Evolutionary conservation across 2,797 vertebrate genomes (phyloP), one percentile per base, ranked within the genome.

Genomic region (Sparus aurata): DNA sequence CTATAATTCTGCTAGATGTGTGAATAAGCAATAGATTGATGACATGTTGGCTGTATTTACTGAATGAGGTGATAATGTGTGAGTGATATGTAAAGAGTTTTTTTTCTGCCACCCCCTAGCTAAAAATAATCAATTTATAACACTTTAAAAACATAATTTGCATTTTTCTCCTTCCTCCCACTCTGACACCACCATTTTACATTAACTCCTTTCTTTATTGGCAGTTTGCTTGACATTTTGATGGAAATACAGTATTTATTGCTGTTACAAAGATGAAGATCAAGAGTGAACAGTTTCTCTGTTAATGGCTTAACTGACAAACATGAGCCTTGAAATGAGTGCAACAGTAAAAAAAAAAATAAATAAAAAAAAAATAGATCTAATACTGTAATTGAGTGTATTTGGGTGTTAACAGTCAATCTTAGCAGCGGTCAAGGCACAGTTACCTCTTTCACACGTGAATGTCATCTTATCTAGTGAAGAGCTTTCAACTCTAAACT

Each of bases 381-480:
- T 13, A 34, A 55, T 43, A 45, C 8, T 12, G 60, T 30, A 73
- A 49, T 59, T 3, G 12, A 59, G 75, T 23, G 54, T 38, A 11
- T 62, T 25, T n/a, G 30, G 30, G 54, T 43, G 20, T 65, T 58
- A 62, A 22, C 67, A 45, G 63, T 13, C 0, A 0, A 17, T 69
- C 53, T 83, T 86, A 83, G 77, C 85, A 73, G 67, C 71, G 64
- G 34, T 3, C 20, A 43, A 67, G 25, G 52, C 68, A 43, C 69
- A 68, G 66, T 55, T 47, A 46, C 77, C 54, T 45, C 27, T 43
- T 64, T 80, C 71, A 78, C 82, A 63, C 43, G 58, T 25, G 57
- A 77, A 77, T 34, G 70, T 22, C 64, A 53, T 83, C 54, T 84
- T 87, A 91, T 83, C 78, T 65, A 12, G 52, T 45, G 49, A 41